Conservation (phyloP, 2,888 invertebrate genomes). For the Cephus pulcher region DNA sequence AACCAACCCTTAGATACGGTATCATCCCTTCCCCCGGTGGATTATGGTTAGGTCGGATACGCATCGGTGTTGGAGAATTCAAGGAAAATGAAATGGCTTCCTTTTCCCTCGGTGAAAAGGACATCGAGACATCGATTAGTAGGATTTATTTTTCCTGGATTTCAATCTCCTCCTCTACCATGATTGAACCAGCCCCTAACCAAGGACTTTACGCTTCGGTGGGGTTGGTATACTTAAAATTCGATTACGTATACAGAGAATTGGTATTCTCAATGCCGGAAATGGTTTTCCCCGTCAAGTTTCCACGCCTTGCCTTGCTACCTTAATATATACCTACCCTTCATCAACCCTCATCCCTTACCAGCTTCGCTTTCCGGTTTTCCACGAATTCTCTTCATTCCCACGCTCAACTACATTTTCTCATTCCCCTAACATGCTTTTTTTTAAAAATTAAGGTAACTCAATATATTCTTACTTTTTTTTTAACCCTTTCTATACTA, state of each 20-base stretch:
- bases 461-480: not conserved
- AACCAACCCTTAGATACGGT: not conserved
- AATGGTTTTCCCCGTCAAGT: conserved; percentile 30
- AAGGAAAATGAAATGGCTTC: not conserved
- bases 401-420: not conserved
- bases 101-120: not conserved
- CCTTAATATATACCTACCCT: not conserved
- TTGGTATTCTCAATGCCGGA: conserved; percentile 21
- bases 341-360: not conserved
- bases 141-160: conserved; percentile 15
- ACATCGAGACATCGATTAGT: conserved; percentile 2
- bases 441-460: not conserved
- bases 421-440: not conserved
- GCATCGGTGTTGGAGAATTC: not conserved
- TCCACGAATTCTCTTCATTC: not conserved
- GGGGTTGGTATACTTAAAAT: conserved; percentile 21
- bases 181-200: not conserved
- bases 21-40: not conserved
- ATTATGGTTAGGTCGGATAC: not conserved
- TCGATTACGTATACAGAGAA: conserved; percentile 26
- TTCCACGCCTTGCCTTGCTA: conserved; percentile 10
- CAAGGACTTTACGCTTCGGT: not conserved
- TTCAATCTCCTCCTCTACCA: not conserved
- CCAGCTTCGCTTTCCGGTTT: not conserved
- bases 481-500: not conserved